Conservation (phyloP, 2,113 vertebrate genomes). For the Thunnus maccoyii region DNA sequence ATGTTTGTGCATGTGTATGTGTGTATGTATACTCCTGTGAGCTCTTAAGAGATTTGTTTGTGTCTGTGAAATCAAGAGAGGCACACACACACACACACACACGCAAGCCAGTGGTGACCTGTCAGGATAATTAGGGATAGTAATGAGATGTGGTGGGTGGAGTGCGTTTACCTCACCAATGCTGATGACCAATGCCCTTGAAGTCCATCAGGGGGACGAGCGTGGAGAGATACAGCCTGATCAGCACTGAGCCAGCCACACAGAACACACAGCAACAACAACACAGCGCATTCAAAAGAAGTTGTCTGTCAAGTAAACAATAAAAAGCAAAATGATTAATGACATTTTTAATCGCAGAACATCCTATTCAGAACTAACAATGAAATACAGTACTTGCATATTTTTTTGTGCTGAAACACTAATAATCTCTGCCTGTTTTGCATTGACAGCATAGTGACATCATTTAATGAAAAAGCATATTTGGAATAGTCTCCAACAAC, state of each 20-base stretch:
- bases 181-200: constrained; percentile 77
- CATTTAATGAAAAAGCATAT: constrained; percentile 17
- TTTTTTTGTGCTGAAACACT: neutral
- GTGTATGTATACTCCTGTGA: constrained; percentile 16
- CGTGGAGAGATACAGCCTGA: constrained; percentile 42
- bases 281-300: neutral
- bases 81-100: constrained; percentile 2
- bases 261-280: constrained; percentile 6
- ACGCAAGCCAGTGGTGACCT: constrained; percentile 67
- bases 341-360: neutral
- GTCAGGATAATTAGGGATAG: constrained; percentile 78
- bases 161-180: constrained; percentile 66
- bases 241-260: constrained; percentile 44
- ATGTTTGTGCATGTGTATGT: constrained; percentile 24
- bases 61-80: constrained; percentile 46
- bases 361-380: neutral
- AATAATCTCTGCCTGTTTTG: constrained; percentile 2
- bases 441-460: constrained; percentile 17
- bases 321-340: constrained; percentile 9
- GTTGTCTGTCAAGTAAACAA: neutral
- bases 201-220: constrained; percentile 65
- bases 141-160: constrained; percentile 78
- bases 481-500: constrained; percentile 5
- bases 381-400: neutral
- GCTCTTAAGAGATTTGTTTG: constrained; percentile 62